Conservation (phyloP, 2,888 invertebrate genomes). For the Athalia circularis region DNA sequence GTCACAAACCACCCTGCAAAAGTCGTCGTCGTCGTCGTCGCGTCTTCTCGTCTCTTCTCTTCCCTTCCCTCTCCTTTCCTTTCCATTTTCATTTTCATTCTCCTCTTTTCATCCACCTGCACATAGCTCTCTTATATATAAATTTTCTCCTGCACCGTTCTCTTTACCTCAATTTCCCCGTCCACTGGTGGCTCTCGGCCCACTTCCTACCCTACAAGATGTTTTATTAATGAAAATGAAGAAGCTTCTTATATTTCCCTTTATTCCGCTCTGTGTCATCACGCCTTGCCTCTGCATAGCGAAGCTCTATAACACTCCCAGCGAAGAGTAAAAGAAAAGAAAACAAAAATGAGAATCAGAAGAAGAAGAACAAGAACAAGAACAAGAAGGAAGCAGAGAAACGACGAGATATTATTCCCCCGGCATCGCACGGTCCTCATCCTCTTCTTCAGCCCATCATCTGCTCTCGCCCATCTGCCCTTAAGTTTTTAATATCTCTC, state of each 20-base stretch:
- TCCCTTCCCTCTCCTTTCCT: too few species aligned
- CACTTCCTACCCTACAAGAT: slow-evolving; percentile 53
- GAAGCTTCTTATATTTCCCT: slow-evolving; percentile 62
- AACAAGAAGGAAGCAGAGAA: too few species aligned
- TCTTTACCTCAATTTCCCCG: slow-evolving; percentile 13
- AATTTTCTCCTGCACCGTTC: neutral
- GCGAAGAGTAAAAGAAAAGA: neutral
- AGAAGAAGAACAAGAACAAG: neutral
- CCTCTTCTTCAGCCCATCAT: slow-evolving; percentile 30
- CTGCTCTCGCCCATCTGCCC: neutral
- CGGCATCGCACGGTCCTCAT: neutral
- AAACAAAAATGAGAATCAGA: neutral
- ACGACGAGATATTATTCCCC: slow-evolving; percentile 50
- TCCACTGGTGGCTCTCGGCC: too few species aligned
- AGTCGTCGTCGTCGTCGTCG: neutral
- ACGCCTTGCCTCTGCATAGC: slow-evolving; percentile 1
- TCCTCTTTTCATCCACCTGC: too few species aligned
- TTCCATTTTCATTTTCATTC: neutral
- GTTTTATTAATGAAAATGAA: slow-evolving; percentile 68
- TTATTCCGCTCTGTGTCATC: slow-evolving; percentile 49
- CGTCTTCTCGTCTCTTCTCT: too few species aligned
- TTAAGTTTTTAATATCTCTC: slow-evolving; percentile 39
- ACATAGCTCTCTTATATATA: too few species aligned
- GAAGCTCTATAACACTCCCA: neutral
- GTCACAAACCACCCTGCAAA: slow-evolving; percentile 58